Percentiles rank a stretch among this genome's conserved stretches.
These are phyloP conservation scores for Drosophila algonquin DNA, from an alignment of 2,888 invertebrate genomes.

Conservation along the genomic window DNA sequence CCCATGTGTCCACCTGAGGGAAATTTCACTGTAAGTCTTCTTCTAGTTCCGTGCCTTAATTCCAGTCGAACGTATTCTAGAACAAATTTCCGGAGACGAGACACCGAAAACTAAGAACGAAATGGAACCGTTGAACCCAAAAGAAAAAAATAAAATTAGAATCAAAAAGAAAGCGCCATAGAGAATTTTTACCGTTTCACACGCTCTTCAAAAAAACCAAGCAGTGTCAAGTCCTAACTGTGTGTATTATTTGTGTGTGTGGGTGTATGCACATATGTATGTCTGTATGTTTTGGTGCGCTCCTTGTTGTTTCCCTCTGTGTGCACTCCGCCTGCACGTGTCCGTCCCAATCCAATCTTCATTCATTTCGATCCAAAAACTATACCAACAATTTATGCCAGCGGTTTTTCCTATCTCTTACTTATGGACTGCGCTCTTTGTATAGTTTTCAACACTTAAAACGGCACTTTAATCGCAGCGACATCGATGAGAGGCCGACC, in stretches of 20 bases:
- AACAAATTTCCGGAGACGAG: neutral
- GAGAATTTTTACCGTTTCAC: conserved; percentile 13
- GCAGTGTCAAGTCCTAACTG: neutral
- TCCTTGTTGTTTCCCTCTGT: conserved; percentile 3
- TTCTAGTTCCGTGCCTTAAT: neutral
- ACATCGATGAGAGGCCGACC: conserved; percentile 22
- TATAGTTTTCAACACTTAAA: conserved; percentile 57
- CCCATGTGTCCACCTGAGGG: neutral
- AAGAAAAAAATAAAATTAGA: neutral
- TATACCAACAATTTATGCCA: conserved; percentile 25
- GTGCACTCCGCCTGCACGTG: conserved; percentile 8
- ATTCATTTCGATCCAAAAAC: conserved; percentile 5
- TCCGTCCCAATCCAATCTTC: neutral
- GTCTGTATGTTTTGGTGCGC: neutral
- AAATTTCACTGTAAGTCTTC: neutral
- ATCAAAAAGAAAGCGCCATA: conserved; percentile 11
- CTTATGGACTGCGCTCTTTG: conserved; percentile 35
- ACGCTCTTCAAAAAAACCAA: conserved; percentile 5
- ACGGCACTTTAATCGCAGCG: conserved; percentile 65
- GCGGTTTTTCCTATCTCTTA: conserved; percentile 13
- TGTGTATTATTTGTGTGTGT: neutral
- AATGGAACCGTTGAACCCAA: conserved; percentile 25
- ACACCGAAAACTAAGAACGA: neutral
- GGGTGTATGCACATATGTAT: neutral
- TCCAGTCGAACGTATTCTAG: neutral